These are phyloP conservation scores for Phrynosoma platyrhinos DNA, from an alignment of 2,113 vertebrate species.

Conservation along the genomic window DNA sequence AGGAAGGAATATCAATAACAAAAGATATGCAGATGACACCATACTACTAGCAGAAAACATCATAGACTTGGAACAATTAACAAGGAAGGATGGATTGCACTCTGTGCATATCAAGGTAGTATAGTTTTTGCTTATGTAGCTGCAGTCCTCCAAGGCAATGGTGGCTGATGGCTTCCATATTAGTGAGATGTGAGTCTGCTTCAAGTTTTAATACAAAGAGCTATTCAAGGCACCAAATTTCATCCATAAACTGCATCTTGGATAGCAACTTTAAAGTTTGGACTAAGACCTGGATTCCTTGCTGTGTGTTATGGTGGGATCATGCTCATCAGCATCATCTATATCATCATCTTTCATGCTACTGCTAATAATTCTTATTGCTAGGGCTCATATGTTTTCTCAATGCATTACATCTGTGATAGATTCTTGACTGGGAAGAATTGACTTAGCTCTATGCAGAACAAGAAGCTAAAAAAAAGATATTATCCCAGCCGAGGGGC, in stretches of 20 bases:
- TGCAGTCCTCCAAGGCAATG: neutral
- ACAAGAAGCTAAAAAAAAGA: neutral
- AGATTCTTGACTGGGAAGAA: neutral
- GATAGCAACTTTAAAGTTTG: too few species aligned
- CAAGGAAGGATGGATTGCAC: neutral
- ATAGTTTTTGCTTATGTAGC: neutral
- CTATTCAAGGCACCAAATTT: too few species aligned
- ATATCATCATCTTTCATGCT: neutral
- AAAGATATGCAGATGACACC: too few species aligned
- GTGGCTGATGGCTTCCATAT: too few species aligned
- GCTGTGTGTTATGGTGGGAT: neutral
- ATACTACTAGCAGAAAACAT: too few species aligned
- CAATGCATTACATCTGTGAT: neutral
- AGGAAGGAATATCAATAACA: too few species aligned
- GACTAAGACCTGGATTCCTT: too few species aligned
- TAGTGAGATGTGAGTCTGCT: too few species aligned
- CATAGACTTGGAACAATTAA: too few species aligned
- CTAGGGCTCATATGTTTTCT: neutral
- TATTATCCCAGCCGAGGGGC: slow-evolving; percentile 5
- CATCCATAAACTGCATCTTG: too few species aligned
- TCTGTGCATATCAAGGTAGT: neutral
- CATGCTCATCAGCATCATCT: neutral
- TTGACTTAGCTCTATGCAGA: neutral
- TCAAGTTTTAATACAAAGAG: too few species aligned
- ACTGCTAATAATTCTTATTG: neutral